A percentile compares a stretch with the other conserved stretches of the same genome.
Conservation (phyloP, 2,888 invertebrate genomes). For the Melieria omissa region DNA sequence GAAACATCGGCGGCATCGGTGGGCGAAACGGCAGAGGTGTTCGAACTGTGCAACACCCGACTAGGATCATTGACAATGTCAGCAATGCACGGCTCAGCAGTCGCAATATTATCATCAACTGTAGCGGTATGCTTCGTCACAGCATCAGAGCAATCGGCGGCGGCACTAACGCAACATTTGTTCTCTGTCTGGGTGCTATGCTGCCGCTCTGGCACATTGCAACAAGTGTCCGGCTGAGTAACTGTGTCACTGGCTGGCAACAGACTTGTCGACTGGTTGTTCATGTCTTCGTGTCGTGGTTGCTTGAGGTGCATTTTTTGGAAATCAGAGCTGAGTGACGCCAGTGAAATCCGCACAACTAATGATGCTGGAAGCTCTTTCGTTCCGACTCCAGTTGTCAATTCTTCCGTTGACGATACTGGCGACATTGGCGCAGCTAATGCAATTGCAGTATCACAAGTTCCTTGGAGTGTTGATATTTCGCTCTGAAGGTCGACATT, state of each 20-base stretch:
- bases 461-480: too few species aligned
- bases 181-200: too few species aligned
- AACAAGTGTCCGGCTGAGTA: too few species aligned
- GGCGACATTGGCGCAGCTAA: neutral
- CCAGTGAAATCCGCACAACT: slow-evolving; percentile 25
- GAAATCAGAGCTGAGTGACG: slow-evolving; percentile 12
- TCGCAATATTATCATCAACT: neutral
- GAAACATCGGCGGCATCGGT: too few species aligned
- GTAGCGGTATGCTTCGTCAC: slow-evolving; percentile 50
- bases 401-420: neutral
- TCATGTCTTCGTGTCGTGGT: slow-evolving; percentile 3
- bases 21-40: too few species aligned
- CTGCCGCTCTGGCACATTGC: too few species aligned
- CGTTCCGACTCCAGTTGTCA: neutral
- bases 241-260: too few species aligned
- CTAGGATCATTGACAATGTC: too few species aligned
- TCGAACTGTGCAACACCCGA: too few species aligned
- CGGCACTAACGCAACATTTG: slow-evolving; percentile 56
- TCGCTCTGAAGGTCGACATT: too few species aligned
- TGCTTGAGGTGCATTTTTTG: slow-evolving; percentile 11
- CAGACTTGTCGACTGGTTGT: neutral
- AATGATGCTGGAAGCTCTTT: neutral
- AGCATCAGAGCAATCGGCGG: slow-evolving; percentile 57
- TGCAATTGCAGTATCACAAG: neutral
- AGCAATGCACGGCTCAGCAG: too few species aligned